These are phyloP conservation scores for Gymnoscopelus microlampas DNA, from an alignment of 2,797 vertebrate species.

Conservation along the genomic window DNA sequence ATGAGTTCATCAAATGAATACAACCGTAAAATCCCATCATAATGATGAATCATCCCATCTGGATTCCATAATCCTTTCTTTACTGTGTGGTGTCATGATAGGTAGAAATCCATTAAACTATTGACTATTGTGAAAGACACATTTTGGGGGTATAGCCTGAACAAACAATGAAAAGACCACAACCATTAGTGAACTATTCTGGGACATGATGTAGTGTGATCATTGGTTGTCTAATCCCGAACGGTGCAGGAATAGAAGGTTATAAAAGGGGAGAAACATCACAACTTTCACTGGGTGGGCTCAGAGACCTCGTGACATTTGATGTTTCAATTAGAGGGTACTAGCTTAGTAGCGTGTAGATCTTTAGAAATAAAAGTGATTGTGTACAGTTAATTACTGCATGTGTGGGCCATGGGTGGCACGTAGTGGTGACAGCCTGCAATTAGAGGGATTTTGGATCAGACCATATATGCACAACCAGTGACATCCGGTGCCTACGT, in stretches of 20 bases:
- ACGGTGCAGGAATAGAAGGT: slow-evolving; percentile 3
- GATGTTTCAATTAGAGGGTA: slow-evolving; percentile 74
- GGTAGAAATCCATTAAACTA: too few relatives aligned
- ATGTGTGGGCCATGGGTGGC: slow-evolving; percentile 53
- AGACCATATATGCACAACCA: slow-evolving; percentile 52
- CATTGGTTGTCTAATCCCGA: slow-evolving; percentile 24
- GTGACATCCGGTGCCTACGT: slow-evolving; percentile 61
- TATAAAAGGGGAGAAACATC: slow-evolving; percentile 24
- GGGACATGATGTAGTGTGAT: background rate
- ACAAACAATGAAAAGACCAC: too few relatives aligned
- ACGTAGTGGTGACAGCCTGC: slow-evolving; percentile 64
- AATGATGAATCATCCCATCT: too few relatives aligned
- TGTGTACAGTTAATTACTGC: slow-evolving; percentile 67
- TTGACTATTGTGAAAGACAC: too few relatives aligned
- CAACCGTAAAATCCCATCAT: too few relatives aligned
- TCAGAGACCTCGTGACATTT: slow-evolving; percentile 65
- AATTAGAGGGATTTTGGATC: slow-evolving; percentile 70
- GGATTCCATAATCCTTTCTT: too few relatives aligned
- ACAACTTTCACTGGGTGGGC: slow-evolving; percentile 44
- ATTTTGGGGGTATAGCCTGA: too few relatives aligned
- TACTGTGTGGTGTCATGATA: too few relatives aligned
- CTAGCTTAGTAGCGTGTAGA: slow-evolving; percentile 37
- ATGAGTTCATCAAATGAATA: too few relatives aligned
- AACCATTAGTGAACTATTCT: too few relatives aligned
- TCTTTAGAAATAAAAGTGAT: slow-evolving; percentile 36